phyloP scores from a whole-genome alignment of 2,797 vertebrate genomes.

The Eremophila alpestris region DNA sequence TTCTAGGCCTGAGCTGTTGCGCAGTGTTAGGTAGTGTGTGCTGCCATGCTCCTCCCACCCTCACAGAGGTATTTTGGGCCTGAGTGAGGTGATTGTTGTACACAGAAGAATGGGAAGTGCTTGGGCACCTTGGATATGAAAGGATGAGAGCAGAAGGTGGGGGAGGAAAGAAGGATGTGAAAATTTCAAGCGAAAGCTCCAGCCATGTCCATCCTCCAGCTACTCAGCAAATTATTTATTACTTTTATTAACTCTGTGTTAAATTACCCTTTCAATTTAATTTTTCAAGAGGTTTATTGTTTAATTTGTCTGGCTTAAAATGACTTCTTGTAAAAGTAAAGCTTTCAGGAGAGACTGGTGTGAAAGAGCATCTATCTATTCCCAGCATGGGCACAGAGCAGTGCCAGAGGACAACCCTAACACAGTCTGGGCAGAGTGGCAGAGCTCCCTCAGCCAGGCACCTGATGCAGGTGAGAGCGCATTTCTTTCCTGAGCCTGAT shows the following conservation, averaged over 20 bases:
- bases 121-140: background rate
- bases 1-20: conserved; percentile 4
- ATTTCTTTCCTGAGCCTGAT: background rate
- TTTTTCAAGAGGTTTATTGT: background rate
- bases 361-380: background rate
- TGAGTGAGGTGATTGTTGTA: background rate
- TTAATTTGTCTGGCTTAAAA: background rate
- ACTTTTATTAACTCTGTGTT: conserved; percentile 10
- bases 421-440: background rate
- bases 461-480: background rate
- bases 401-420: background rate
- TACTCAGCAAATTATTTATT: background rate
- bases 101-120: background rate
- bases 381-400: background rate
- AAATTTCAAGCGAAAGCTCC: background rate
- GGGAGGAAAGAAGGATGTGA: background rate
- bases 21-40: background rate
- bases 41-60: background rate
- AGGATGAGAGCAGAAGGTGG: background rate
- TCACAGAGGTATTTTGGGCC: background rate
- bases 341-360: background rate
- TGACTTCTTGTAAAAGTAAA: background rate
- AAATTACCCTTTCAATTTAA: background rate
- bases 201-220: background rate
- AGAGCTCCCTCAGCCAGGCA: background rate